Base-by-base conservation (phyloP, 2,797 vertebrate species). In the Pseudochaenichthys georgianus region DNA sequence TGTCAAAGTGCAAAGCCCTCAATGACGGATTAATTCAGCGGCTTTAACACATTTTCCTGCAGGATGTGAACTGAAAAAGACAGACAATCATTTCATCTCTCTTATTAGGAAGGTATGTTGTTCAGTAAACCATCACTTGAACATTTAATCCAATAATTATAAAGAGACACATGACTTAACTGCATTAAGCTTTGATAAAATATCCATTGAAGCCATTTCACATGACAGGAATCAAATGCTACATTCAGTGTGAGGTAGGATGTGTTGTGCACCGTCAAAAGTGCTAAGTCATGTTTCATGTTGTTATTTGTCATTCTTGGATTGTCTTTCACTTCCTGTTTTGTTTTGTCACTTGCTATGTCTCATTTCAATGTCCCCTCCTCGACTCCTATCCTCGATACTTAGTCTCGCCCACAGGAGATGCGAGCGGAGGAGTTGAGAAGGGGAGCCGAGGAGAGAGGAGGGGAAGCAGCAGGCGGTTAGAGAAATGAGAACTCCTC, bases 71-170 rank as follows among this genome's bases (percentile, higher is more conserved):
- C 19, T 23, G 6, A 86, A 52, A 78, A 59, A 51, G 17, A 60
- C 19, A 58, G 63, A 48, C 47, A 60, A 66, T 67, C 23, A 46
- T 75, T 80, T 57, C 16, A 77, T 75, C 65, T 64, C 6, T 41
- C 54, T 41, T 19, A 46, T 57, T 46, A n/a, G 50, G n/a, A 50
- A 68, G 28, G 58, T 51, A 80, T 86, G 76, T 19, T 52, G 63
- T 67, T 75, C 53, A 67, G 52, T 73, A 42, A 77, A 60, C 50
- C 61, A 74, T 75, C 21, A 55, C 55, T 58, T 53, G 47, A 62
- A 73, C 28, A 52, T 81, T 82, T 84, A 83, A 87, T 84, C 16
- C 6, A 72, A 73, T 84, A 65, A 71, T 77, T 64, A 75, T n/a
- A 12, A 72, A 54, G 4, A 48, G 55, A 68, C 64, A 60, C 50